These are phyloP conservation scores for Cheilosia pagana DNA, from an alignment of 2,888 invertebrate species.

Conservation along the genomic window DNA sequence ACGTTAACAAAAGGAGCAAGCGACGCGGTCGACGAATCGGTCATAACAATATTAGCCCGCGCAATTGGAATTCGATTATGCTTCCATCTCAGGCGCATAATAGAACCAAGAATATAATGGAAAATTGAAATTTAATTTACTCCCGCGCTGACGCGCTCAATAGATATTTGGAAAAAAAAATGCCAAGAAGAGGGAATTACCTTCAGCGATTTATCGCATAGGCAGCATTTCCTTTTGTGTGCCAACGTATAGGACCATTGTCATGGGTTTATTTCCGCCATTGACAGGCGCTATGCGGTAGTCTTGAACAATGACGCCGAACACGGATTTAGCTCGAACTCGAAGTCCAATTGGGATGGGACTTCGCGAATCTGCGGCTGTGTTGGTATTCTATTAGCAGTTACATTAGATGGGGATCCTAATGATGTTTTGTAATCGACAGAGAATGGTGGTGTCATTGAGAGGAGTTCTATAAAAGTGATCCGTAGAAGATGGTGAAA, in stretches of 20 bases:
- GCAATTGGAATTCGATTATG: constrained; percentile 50
- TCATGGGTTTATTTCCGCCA: constrained; percentile 35
- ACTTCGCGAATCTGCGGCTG: not conserved
- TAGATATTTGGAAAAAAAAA: not conserved
- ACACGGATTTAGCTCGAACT: constrained; percentile 1
- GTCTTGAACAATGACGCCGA: constrained; percentile 27
- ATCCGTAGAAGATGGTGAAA: not conserved
- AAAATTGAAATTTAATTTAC: constrained; percentile 60
- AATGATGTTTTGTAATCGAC: not conserved
- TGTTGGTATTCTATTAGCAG: constrained; percentile 17
- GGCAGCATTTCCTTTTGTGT: constrained; percentile 38
- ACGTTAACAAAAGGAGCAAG: constrained; percentile 3
- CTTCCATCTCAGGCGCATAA: constrained; percentile 11
- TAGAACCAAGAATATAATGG: constrained; percentile 52
- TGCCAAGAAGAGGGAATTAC: constrained; percentile 11
- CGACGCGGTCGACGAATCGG: constrained; percentile 26
- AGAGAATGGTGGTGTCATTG: not conserved
- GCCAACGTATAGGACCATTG: constrained; percentile 25
- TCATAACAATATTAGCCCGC: constrained; percentile 13
- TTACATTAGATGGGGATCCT: not conserved
- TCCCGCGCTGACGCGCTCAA: constrained; percentile 14
- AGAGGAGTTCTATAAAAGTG: not conserved
- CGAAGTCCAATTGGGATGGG: not conserved
- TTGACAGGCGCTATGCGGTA: constrained; percentile 38
- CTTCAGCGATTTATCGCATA: constrained; percentile 52